These are phyloP conservation scores for Balaenoptera acutorostrata DNA, from an alignment of 2,113 vertebrate species.

Conservation along the genomic window DNA sequence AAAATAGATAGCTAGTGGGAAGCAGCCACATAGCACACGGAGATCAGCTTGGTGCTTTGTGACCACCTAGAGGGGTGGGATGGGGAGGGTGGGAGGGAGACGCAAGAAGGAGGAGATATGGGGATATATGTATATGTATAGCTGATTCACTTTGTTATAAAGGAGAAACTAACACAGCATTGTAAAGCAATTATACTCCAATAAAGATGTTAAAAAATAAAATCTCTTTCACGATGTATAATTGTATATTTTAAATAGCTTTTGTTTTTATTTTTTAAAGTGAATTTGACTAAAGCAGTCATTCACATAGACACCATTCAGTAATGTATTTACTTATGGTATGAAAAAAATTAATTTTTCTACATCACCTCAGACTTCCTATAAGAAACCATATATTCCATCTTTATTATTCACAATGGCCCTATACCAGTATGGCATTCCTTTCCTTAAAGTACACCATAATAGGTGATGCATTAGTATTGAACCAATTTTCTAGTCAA, in stretches of 20 bases:
- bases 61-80: too few relatives aligned
- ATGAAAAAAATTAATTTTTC: background rate
- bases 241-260: background rate
- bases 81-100: too few relatives aligned
- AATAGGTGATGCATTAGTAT: conserved; percentile 19
- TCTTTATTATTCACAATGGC: background rate
- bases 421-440: background rate
- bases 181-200: too few relatives aligned
- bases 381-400: background rate
- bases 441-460: background rate
- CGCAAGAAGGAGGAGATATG: too few relatives aligned
- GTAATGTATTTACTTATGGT: background rate
- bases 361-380: background rate
- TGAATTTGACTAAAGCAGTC: background rate
- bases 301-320: background rate
- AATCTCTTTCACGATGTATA: background rate
- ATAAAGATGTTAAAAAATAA: background rate
- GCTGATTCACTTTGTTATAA: too few relatives aligned
- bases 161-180: too few relatives aligned
- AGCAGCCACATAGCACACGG: too few relatives aligned
- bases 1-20: too few relatives aligned
- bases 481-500: conserved; percentile 51
- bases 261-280: background rate
- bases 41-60: too few relatives aligned
- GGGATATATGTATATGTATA: too few relatives aligned